Evolutionary conservation across 1,140 invertebrate species (phyloP).

Genomic region (Latrodectus geometricus): DNA sequence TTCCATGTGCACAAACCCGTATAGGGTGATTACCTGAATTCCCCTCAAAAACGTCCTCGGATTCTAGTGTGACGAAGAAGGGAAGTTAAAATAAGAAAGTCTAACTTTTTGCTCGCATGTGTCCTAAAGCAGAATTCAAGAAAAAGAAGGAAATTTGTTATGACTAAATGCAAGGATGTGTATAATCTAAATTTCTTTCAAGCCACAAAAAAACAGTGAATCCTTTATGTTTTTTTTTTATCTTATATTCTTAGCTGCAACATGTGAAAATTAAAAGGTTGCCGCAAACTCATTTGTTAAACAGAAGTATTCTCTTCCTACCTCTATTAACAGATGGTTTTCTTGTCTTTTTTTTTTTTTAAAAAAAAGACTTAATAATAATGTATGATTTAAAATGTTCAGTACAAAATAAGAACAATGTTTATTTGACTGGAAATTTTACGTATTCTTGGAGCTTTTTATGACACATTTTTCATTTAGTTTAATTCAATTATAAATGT

Average conservation of each 20-base stretch:
- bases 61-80: constrained; percentile 9
- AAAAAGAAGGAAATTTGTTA: constrained; percentile 28
- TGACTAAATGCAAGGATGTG: constrained; percentile 19
- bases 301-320: background rate
- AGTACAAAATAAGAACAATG: no score
- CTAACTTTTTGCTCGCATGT: background rate
- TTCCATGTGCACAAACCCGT: constrained; percentile 31
- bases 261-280: background rate
- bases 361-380: no score
- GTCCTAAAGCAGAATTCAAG: background rate
- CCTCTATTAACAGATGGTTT: no score
- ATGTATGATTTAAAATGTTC: no score
- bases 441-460: no score
- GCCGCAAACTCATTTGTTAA: background rate
- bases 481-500: no score
- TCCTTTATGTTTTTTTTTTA: background rate
- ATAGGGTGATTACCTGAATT: constrained; percentile 32
- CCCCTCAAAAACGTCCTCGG: constrained; percentile 8
- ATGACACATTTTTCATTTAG: no score
- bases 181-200: constrained; percentile 28
- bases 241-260: background rate
- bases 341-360: no score
- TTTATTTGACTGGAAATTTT: no score
- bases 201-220: background rate
- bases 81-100: constrained; percentile 41